phyloP scores from a whole-genome alignment of 30 jellyfish, hydroid and myxozoan species.

The Hydra vulgaris region DNA sequence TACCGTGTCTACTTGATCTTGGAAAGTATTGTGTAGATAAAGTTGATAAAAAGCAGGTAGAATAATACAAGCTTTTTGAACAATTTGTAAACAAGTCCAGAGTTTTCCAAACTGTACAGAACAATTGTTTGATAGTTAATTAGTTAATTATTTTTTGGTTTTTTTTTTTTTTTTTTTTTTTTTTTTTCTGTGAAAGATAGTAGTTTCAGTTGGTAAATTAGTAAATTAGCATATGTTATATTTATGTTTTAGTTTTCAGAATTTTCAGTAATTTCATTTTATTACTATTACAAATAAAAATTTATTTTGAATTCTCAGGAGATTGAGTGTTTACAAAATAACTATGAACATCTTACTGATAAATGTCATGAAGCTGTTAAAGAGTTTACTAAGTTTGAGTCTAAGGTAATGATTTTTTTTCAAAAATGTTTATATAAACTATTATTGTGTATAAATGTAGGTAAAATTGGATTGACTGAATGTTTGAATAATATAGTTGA shows the following conservation, averaged over 20 bases:
- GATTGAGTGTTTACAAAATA: slow-evolving; percentile 61
- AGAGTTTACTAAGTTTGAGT: slow-evolving; percentile 70
- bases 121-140: background rate
- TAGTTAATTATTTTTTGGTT: background rate
- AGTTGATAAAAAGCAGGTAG: slow-evolving; percentile 58
- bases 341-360: slow-evolving; percentile 35
- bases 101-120: background rate
- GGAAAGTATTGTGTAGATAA: slow-evolving; percentile 58
- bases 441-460: background rate
- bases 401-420: slow-evolving; percentile 43
- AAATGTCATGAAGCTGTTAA: slow-evolving; percentile 67
- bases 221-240: no score
- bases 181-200: no score
- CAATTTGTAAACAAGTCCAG: background rate
- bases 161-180: no score
- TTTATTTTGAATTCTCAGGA: no score
- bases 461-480: no score
- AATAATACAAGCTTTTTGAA: background rate
- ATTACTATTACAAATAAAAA: no score
- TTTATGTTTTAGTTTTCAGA: background rate
- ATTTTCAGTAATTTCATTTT: background rate
- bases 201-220: no score
- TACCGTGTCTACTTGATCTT: slow-evolving; percentile 52
- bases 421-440: background rate
- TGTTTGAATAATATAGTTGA: no score